Percentiles rank a stretch among this genome's conserved stretches.
phyloP scores from a whole-genome alignment of 1,140 invertebrate genomes.

The Drosophila pruinosa region DNA sequence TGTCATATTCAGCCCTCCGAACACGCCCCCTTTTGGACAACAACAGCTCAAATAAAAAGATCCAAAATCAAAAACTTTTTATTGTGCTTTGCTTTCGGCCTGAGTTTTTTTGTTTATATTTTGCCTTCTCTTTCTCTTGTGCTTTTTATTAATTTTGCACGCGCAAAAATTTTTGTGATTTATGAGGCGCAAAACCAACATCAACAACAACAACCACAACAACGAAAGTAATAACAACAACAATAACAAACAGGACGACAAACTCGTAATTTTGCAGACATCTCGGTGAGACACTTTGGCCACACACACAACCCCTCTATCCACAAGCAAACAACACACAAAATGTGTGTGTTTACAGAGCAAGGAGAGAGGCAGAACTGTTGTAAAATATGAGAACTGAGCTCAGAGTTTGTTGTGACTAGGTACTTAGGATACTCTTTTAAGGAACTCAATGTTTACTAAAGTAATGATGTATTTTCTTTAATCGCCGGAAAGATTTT shows the following conservation, averaged over 20 bases:
- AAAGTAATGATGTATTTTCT: background rate
- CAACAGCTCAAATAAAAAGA: slow-evolving; percentile 55
- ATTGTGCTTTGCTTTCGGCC: slow-evolving; percentile 55
- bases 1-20: background rate
- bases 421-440: slow-evolving; percentile 13
- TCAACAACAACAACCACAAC: slow-evolving; percentile 38
- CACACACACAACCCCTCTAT: slow-evolving; percentile 9
- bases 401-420: slow-evolving; percentile 25
- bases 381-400: slow-evolving; percentile 5
- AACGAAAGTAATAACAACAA: slow-evolving; percentile 37
- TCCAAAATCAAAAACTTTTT: slow-evolving; percentile 72
- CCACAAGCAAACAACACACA: background rate
- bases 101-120: slow-evolving; percentile 3
- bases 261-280: slow-evolving; percentile 53
- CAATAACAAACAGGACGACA: slow-evolving; percentile 41
- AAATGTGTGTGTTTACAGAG: background rate
- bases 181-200: slow-evolving; percentile 71
- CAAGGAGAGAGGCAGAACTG: background rate
- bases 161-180: slow-evolving; percentile 71
- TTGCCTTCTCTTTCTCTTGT: background rate
- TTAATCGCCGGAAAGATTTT: background rate
- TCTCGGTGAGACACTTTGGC: slow-evolving; percentile 39
- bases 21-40: background rate
- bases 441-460: slow-evolving; percentile 3
- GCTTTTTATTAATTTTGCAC: slow-evolving; percentile 63